Evolutionary conservation across 53 echinoderm and acorn worm genomes (phyloP), one percentile per base, ranked within the genome.

Genomic region (Arbacia lixula): DNA sequence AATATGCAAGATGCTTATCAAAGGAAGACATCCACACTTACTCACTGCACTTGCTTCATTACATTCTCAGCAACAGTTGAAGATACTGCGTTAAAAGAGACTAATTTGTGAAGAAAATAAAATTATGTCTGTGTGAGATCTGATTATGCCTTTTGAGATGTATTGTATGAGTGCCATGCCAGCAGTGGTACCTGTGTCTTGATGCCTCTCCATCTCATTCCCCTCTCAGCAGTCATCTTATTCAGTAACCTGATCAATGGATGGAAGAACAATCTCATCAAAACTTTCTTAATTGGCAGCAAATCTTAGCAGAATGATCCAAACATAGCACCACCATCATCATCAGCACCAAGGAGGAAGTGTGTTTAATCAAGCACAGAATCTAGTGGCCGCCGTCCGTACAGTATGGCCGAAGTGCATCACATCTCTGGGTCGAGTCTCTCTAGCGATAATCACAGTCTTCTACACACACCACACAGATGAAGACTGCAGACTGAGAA

Each of bases 351-450:
- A 77, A 43, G 58, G 39, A 37, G 21, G 21, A 77, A 77, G 26
- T n/a, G 19, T 77, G 77, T 77, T 77, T 77, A 58, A 36, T 77
- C 77, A 77, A 77, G 57, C 40, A 40, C 55, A 77, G 20, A 35
- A 43, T 36, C 36, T 69, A 42, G 12, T 40, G 22, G 24, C 69
- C 49, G 49, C 14, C 49, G n/a, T n/a, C n/a, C n/a, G n/a, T n/a
- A 58, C 77, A 58, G 36, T 77, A 58, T 38, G 58, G 58, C 55
- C 56, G 21, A 57, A 51, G 74, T 53, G 52, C 74, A 74, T 56
- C 56, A n/a, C 77, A 77, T 77, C 60, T 77, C 58, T 19, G 24
- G 28, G 2, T 36, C 26, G 36, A 40, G 28, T 38, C 24, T 29
- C 26, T 34, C 58, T 53, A 77, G 37, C 77, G 58, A 54, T 57